A percentile compares a stretch with the other conserved stretches of the same genome.
phyloP scores from a whole-genome alignment of 2,797 vertebrate genomes.

The Alauda arvensis region DNA sequence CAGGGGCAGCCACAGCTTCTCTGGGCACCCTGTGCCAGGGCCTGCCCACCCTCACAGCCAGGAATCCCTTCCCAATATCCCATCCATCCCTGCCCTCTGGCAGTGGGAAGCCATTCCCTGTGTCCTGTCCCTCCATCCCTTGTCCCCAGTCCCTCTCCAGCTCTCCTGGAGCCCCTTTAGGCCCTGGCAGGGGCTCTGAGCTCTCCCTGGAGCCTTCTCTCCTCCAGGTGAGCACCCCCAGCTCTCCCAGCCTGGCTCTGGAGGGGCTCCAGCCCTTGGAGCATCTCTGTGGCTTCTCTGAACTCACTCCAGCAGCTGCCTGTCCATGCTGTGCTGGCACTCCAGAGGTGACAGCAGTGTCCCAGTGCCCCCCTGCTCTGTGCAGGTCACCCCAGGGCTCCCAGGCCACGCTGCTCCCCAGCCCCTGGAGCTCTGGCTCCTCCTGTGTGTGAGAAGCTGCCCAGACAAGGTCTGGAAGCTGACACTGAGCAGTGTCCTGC shows the following conservation, averaged over 20 bases:
- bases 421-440: background rate
- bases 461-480: background rate
- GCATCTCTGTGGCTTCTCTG: background rate
- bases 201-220: fast-evolving
- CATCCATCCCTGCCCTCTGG: fast-evolving
- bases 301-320: background rate
- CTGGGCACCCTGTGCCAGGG: background rate
- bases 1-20: background rate
- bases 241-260: background rate
- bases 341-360: background rate
- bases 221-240: fast-evolving
- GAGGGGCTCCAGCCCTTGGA: fast-evolving
- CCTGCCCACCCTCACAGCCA: fast-evolving
- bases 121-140: background rate
- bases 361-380: fast-evolving
- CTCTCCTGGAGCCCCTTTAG: background rate
- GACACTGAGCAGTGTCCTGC: background rate
- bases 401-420: background rate
- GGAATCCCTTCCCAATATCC: fast-evolving
- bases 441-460: fast-evolving
- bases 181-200: fast-evolving
- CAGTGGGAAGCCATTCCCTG: background rate
- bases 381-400: fast-evolving
- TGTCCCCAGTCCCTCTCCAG: background rate
- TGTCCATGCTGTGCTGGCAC: fast-evolving